Percentiles rank a stretch among this genome's conserved stretches.
Conservation (phyloP, 1,140 invertebrate species). For the Maconellicoccus hirsutus region DNA sequence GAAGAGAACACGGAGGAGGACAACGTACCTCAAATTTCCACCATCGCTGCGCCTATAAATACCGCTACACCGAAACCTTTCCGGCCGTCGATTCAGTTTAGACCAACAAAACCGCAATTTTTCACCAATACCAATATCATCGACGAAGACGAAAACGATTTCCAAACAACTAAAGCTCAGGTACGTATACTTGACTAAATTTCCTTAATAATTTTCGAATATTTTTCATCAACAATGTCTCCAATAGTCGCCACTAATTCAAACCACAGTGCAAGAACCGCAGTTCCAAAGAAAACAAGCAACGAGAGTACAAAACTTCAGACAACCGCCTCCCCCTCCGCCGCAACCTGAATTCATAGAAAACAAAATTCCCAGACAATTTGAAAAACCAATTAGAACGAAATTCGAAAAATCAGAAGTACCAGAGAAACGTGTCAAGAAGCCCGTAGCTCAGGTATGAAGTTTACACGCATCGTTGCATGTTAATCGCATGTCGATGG, state of each 20-base stretch:
- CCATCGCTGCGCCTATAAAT: not conserved
- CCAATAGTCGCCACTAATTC: not conserved
- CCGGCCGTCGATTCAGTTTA: not conserved
- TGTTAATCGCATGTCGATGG: too few relatives aligned
- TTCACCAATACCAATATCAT: constrained; percentile 2
- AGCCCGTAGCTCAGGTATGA: constrained; percentile 13
- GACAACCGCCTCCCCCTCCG: not conserved
- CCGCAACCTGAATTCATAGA: not conserved
- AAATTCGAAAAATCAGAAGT: not conserved
- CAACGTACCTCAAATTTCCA: not conserved
- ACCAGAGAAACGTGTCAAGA: constrained; percentile 7
- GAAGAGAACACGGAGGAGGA: not conserved
- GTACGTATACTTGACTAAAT: not conserved
- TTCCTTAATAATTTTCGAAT: not conserved
- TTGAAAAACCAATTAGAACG: not conserved
- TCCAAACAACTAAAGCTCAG: not conserved
- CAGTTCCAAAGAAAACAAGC: constrained; percentile 1
- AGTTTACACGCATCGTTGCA: not conserved
- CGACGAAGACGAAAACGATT: constrained; percentile 1
- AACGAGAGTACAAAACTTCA: not conserved
- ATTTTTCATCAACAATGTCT: not conserved
- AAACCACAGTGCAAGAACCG: not conserved
- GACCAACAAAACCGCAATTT: not conserved
- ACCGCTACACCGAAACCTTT: not conserved
- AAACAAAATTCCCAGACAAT: not conserved